Percentiles rank a stretch among this genome's conserved stretches.
Conservation (phyloP, 1,140 invertebrate genomes). For the Drosophila neocordata region DNA sequence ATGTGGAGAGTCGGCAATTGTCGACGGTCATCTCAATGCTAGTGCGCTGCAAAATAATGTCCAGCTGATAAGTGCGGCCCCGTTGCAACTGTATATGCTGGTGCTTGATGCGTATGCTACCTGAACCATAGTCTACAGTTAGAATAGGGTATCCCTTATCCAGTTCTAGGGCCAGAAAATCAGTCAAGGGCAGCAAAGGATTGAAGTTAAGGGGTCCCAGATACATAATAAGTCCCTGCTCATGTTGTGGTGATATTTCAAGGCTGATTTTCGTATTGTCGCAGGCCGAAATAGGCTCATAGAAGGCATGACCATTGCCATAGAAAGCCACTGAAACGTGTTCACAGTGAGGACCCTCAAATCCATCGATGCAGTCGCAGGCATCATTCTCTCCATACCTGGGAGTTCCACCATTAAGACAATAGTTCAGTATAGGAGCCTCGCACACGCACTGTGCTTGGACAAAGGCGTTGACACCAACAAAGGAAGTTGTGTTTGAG, state of each 20-base stretch:
- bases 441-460: constrained; percentile 90
- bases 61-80: constrained; percentile 91
- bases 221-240: constrained; percentile 94
- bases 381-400: constrained; percentile 83
- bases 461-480: constrained; percentile 92
- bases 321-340: constrained; percentile 93
- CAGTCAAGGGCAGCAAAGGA: constrained; percentile 86
- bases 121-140: constrained; percentile 95
- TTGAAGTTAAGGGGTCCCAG: constrained; percentile 91
- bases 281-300: constrained; percentile 90
- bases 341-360: constrained; percentile 95
- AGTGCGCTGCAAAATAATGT: constrained; percentile 89
- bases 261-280: constrained; percentile 90
- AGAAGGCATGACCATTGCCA: constrained; percentile 94
- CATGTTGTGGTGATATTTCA: constrained; percentile 89
- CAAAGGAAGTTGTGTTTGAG: constrained; percentile 94
- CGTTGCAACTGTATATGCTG: constrained; percentile 90
- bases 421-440: constrained; percentile 84
- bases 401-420: constrained; percentile 89
- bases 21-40: constrained; percentile 91
- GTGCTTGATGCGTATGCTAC: constrained; percentile 88
- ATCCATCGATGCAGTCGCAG: constrained; percentile 88
- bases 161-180: constrained; percentile 96
- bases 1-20: constrained; percentile 88
- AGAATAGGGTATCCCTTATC: constrained; percentile 92